Percentiles rank a stretch among this genome's conserved stretches.
Conservation (phyloP, 2,797 vertebrate species). For the Mus caroli region DNA sequence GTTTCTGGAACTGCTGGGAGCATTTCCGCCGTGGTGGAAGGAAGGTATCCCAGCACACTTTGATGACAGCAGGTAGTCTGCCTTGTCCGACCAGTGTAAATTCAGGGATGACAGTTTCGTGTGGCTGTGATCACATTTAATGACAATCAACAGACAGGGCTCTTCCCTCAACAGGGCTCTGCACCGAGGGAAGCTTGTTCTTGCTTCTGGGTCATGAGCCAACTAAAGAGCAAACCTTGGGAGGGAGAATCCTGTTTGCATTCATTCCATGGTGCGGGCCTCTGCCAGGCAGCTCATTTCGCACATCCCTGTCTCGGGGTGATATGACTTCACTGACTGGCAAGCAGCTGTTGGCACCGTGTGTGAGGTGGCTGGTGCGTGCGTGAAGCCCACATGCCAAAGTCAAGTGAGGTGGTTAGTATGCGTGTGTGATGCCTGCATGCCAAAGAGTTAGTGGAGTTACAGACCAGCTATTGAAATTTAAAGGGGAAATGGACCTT, state of each 20-base stretch:
- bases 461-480: conserved; percentile 31
- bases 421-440: background rate
- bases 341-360: conserved; percentile 43
- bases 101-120: background rate
- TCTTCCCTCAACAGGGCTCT: conserved; percentile 51
- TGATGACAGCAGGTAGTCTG: background rate
- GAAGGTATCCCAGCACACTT: conserved; percentile 42
- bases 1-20: conserved; percentile 48
- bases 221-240: background rate
- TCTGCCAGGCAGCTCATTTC: conserved; percentile 57
- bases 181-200: background rate
- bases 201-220: conserved; percentile 25
- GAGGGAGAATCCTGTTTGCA: conserved; percentile 3
- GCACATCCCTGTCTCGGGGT: conserved; percentile 41
- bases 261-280: background rate
- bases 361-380: background rate
- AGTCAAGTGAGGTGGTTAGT: conserved; percentile 31
- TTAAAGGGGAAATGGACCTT: conserved; percentile 53
- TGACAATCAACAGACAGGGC: conserved; percentile 38
- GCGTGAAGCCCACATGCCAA: conserved; percentile 23
- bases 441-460: conserved; percentile 15
- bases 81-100: background rate
- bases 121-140: conserved; percentile 45
- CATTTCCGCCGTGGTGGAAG: background rate
- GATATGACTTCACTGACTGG: conserved; percentile 73